Base-by-base conservation (phyloP, 2,113 vertebrate species). In the Alosa alosa region DNA sequence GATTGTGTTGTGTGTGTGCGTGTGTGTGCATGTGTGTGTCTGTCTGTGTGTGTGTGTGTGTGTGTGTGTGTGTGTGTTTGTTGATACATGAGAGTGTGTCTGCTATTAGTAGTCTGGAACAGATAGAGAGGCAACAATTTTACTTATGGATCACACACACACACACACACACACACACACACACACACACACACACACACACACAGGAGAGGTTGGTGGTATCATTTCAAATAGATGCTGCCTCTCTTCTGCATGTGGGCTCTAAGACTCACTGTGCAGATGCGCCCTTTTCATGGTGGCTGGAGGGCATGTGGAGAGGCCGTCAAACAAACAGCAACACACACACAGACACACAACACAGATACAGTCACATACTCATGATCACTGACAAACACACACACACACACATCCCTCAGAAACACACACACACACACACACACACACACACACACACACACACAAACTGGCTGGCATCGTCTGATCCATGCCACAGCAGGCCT, bases 401-500 rank as follows among this genome's bases (percentile, higher is more conserved):
- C 55, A 60, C 18, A 60, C 18, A 20, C 20, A 20, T 1, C 46
- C 46, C 46, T 1, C 46, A 44, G 2, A 44, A 2, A 60, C 57
- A 22, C 57, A 60, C 50, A 52, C 50, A 52, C 50, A 15, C 50
- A 72, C 64, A 31, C 22, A 31, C 41, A 2, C 41, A 44, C 41
- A 44, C 1, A 3, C 2, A 64, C 60, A 64, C 22, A 64, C 60
- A 64, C 22, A 64, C 18, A 64, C 60, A 64, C 60, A 64, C 5
- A 64, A 22, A 49, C 47, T 11, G 55, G 55, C 55, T 60, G 55
- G 13, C 72, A 78, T 39, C 72, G 39, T 8, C 72, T 41, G 72
- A 78, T 78, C 31, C 72, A 78, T 78, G 72, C 39, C 72, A 78
- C 72, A 78, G 72, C 72, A 36, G 36, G 10, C 13, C 72, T 78